Evolutionary conservation across 1,140 invertebrate species (phyloP).

Genomic region (Sycophila sp.): DNA sequence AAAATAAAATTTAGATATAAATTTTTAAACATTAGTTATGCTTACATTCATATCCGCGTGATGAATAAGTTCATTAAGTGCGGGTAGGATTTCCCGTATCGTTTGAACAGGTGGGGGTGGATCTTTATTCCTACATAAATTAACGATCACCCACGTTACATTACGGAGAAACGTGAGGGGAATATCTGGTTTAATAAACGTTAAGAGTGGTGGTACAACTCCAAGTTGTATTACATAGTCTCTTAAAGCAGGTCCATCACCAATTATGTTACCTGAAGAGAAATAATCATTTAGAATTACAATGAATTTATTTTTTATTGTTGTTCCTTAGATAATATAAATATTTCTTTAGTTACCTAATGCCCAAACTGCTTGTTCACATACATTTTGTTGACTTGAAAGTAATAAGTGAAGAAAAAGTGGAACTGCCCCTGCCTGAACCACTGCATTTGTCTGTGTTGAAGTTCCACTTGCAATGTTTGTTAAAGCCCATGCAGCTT

Average conservation of each 20-base stretch:
- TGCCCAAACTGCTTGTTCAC: constrained; percentile 99
- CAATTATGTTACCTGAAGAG: constrained; percentile 82
- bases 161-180: constrained; percentile 93
- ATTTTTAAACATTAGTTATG: background rate
- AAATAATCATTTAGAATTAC: constrained; percentile 11
- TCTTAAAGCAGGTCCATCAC: constrained; percentile 89
- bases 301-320: too few relatives aligned
- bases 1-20: constrained; percentile 13
- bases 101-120: constrained; percentile 87
- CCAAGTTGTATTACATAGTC: constrained; percentile 93
- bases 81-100: constrained; percentile 93
- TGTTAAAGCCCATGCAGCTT: constrained; percentile 98
- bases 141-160: constrained; percentile 98
- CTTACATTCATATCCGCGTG: constrained; percentile 95
- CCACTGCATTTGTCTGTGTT: constrained; percentile 95
- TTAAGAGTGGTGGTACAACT: constrained; percentile 87
- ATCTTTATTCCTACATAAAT: constrained; percentile 96
- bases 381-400: constrained; percentile 96
- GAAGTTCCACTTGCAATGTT: constrained; percentile 99
- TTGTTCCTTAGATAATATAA: too few relatives aligned
- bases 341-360: constrained; percentile 72
- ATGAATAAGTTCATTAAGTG: constrained; percentile 92
- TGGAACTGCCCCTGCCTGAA: constrained; percentile 93
- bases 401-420: constrained; percentile 90
- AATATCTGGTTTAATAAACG: constrained; percentile 93